Evolutionary conservation across 2,797 vertebrate species (phyloP), one percentile per base, ranked within the genome.

Genomic region (Leptatherina wallacei): DNA sequence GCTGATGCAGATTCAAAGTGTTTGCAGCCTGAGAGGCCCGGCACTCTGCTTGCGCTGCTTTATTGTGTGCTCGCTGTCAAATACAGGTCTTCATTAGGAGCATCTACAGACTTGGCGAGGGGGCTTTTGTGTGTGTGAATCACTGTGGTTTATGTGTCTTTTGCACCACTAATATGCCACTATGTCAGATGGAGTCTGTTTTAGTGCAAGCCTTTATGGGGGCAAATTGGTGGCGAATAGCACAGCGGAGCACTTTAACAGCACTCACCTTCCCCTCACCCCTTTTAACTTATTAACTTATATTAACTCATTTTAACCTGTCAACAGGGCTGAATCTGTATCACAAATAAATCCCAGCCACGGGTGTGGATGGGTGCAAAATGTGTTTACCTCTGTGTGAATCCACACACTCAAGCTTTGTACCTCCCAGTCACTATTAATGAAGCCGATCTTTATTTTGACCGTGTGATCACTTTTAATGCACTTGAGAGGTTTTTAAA

Each of bases 201-300:
- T 94, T 88, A 92, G 90, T 88, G 87, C 83, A 40, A 42, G 82
- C 81, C 90, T 93, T 94, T 93, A 94, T 91, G 89, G 85, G 67
- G 80, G 75, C 81, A 94, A 93, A 94, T 94, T 93, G 92, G 85
- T 71, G 73, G 49, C 81, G 85, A 92, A 93, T 90, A 85, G 94
- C 89, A 93, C 94, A 93, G 91, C 89, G 89, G 92, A 93, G 94
- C 94, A 95, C 92, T 94, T 93, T 95, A 93, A 87, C 92, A 91
- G 94, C 90, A 91, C 89, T 92, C 90, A 93, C 91, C 94, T 93
- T 87, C 94, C 89, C 94, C 93, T 92, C 89, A 91, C 88, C 91
- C 89, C 91, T 94, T 94, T 95, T 94, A 90, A 91, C 92, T 93
- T 88, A 93, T 94, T 93, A 90, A 86, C 93, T 92, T 90, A 73